Conservation (phyloP, 1,140 invertebrate species). For the Pogonomyrmex californicus region DNA sequence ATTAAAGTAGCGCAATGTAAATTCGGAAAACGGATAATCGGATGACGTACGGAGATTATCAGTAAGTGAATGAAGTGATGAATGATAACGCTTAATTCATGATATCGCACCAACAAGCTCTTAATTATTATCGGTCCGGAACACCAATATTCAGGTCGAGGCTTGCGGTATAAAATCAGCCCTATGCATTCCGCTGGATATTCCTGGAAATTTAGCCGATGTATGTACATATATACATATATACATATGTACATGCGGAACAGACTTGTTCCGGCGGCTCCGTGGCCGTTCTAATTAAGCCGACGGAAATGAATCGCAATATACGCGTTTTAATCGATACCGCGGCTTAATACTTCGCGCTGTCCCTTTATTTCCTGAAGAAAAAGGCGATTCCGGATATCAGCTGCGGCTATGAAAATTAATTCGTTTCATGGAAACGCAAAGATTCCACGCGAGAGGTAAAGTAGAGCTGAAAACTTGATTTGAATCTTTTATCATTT, state of each 20-base stretch:
- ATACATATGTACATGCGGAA: not conserved
- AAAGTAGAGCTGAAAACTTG: not conserved
- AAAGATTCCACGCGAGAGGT: not conserved
- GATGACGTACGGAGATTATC: conserved; percentile 27
- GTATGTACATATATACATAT: not conserved
- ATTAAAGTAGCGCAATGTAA: conserved; percentile 34
- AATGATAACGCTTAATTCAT: conserved; percentile 49
- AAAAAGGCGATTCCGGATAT: conserved; percentile 10
- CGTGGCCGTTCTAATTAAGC: conserved; percentile 66
- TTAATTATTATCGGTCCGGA: conserved; percentile 58
- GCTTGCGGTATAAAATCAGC: conserved; percentile 54
- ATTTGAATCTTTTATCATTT: not conserved
- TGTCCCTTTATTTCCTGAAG: conserved; percentile 56
- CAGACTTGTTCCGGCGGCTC: conserved; percentile 66
- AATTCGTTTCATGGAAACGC: conserved; percentile 24
- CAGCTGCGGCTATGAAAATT: conserved; percentile 46
- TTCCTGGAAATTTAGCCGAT: conserved; percentile 47
- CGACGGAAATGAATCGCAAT: conserved; percentile 68
- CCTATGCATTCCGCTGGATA: conserved; percentile 23
- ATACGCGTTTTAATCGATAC: conserved; percentile 70
- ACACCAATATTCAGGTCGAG: conserved; percentile 52
- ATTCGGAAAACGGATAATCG: not conserved
- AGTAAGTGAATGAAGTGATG: conserved; percentile 4
- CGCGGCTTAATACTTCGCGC: conserved; percentile 5
- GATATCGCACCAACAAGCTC: conserved; percentile 40